These are phyloP conservation scores for Rhodinocichla rosea DNA, from an alignment of 2,113 vertebrate genomes.

Conservation along the genomic window DNA sequence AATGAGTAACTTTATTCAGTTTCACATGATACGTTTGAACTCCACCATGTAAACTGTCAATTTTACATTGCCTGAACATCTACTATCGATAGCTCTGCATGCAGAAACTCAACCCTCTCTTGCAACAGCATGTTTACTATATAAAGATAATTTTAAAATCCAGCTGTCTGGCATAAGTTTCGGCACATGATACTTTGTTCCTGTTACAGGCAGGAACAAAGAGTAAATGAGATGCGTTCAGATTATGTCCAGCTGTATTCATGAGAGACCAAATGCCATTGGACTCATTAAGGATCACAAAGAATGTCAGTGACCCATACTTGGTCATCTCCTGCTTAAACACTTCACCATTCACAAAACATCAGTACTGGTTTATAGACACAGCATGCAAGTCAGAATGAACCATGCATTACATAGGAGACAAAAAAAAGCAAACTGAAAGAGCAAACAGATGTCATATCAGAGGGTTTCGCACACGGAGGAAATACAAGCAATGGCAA, in stretches of 20 bases:
- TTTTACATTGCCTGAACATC: neutral
- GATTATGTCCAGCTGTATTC: neutral
- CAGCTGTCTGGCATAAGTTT: neutral
- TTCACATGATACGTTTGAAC: neutral
- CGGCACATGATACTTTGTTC: neutral
- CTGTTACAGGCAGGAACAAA: neutral
- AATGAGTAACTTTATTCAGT: neutral
- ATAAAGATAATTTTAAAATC: neutral
- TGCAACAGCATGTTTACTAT: neutral
- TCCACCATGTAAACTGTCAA: neutral
- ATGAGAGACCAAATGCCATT: neutral
- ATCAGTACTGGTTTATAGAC: neutral
- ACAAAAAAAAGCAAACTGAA: neutral
- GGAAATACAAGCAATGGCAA: neutral
- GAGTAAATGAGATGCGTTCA: neutral
- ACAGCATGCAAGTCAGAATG: conserved; percentile 14
- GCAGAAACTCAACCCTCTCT: neutral
- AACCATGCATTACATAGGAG: neutral
- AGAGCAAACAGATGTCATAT: neutral
- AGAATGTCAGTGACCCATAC: neutral
- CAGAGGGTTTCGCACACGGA: neutral
- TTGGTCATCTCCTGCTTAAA: neutral
- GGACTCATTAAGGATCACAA: neutral
- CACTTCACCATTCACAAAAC: neutral
- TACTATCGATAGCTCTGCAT: neutral